Evolutionary conservation across 2,888 invertebrate species (phyloP), one percentile per base, ranked within the genome.

Genomic region (Ichneumoninae sp.): DNA sequence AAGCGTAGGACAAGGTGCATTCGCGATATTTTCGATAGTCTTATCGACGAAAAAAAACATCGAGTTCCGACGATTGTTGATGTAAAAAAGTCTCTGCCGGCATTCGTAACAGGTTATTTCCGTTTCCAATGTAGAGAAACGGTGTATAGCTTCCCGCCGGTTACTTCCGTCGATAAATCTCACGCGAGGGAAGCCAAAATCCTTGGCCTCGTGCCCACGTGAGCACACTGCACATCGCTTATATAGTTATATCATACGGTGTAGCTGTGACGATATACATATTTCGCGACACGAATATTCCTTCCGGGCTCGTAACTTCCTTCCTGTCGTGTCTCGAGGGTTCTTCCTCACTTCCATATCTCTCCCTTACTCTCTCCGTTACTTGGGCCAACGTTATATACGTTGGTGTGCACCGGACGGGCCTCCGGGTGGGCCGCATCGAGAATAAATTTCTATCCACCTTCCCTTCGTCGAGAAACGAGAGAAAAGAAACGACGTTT

Each of bases 241-340:
- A 8, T 69, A 40, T 50, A 47, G 22, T 22, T 30, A 71, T 74
- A 74, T 40, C 73, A 63, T 44, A 26, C 44, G 69, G 69, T 63
- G 63, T 73, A 79, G 69, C 75, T 26, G 74, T 66, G 75, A 85
- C 82, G 88, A 88, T 81, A 81, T 83, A 88, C 88, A 87, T 88
- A 88, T 88, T 89, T 89, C 87, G 91, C 88, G 87, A 88, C 90
- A 89, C 89, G 90, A 91, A 91, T 91, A 90, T 90, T 88, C 88
- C 86, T 83, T 71, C 71, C 81, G 87, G 88, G 80, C 85, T 88
- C 88, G 89, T 89, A 88, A 87, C 88, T 88, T 88, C 87, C 89
- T 90, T 90, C 91, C 89, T 90, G 90, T 85, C 90, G 85, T 82
- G 36, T n/a, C 73, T 81, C 71, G 83, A 74, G 63, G 74, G 84